Base-by-base conservation (phyloP, 2,888 invertebrate species). In the Poecilobothrus nobilitatus region DNA sequence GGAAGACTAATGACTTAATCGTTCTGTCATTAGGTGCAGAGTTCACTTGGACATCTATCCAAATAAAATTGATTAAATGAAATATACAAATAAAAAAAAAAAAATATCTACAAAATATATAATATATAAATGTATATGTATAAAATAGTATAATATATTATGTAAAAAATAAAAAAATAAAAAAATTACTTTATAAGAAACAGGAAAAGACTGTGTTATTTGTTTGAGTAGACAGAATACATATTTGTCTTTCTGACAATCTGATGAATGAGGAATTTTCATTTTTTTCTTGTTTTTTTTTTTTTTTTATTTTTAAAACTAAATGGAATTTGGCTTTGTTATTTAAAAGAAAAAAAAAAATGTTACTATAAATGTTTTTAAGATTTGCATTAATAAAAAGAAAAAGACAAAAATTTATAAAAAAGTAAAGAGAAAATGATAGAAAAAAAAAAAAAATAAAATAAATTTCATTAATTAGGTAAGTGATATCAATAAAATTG, bases 1-100 rank as follows among this genome's bases (percentile, higher is more conserved):
- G 15, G 53, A 86, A 82, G 20, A 63, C 63, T 63, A 63, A 63
- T 63, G 22, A 63, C 27, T 63, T 63, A 63, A 63, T 63, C 63
- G 63, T 15, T 22, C 27, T 7, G 27, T 63, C 63, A 63, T 63
- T 63, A 27, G 27, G 63, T 63, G 63, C 22, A 63, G 27, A 63
- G 63, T 27, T 63, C 63, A 63, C 6, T 63, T 63, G 63, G 63
- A 27, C 27, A 63, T 41, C 41, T 12, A 18, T 53, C 18, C 53
- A 53, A 53, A 53, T 41, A 41, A 41, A 41, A 41, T 41, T 53
- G 53, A 53, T 53, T 53, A 53, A 53, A 53, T 53, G 53, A 53
- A 41, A 41, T 41, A 41, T 41, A 41, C 7, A 41, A 41, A 41
- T 27, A 41, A 41, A 12, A 41, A 15, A 6, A 18, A 18, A 1